phyloP scores from a whole-genome alignment of 2,113 vertebrate species.

The Nothoprocta perdicaria region DNA sequence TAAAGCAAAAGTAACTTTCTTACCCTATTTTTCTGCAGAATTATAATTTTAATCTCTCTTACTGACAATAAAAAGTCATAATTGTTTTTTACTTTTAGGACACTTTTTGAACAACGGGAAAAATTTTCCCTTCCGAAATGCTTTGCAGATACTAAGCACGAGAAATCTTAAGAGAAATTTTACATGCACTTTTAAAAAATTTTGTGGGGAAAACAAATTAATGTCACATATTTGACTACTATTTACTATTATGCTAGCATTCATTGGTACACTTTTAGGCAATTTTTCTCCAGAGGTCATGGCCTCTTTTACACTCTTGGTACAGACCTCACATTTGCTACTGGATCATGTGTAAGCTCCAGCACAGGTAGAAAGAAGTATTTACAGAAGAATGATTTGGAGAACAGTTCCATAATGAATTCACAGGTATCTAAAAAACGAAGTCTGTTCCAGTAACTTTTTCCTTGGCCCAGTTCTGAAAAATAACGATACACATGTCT shows the following conservation, averaged over 20 bases:
- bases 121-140: too few species aligned
- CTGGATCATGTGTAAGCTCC: conserved; percentile 91
- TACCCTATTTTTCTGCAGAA: too few species aligned
- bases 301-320: not conserved
- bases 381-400: conserved; percentile 95
- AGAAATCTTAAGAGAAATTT: too few species aligned
- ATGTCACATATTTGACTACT: not conserved
- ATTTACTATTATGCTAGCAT: not conserved
- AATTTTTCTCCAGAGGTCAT: not conserved
- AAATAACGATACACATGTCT: conserved; percentile 29
- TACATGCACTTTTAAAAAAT: too few species aligned
- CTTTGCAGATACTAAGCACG: too few species aligned
- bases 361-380: conserved; percentile 90
- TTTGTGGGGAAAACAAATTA: not conserved
- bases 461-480: conserved; percentile 91
- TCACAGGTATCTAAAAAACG: conserved; percentile 95
- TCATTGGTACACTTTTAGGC: not conserved
- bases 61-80: too few species aligned
- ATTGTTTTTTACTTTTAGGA: too few species aligned
- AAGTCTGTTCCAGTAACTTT: conserved; percentile 95
- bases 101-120: too few species aligned
- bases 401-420: conserved; percentile 92
- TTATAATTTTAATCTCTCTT: too few species aligned
- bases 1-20: too few species aligned
- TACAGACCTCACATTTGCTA: conserved; percentile 93